Conservation (phyloP, 1,140 invertebrate genomes). For the Microvelia longipes region DNA sequence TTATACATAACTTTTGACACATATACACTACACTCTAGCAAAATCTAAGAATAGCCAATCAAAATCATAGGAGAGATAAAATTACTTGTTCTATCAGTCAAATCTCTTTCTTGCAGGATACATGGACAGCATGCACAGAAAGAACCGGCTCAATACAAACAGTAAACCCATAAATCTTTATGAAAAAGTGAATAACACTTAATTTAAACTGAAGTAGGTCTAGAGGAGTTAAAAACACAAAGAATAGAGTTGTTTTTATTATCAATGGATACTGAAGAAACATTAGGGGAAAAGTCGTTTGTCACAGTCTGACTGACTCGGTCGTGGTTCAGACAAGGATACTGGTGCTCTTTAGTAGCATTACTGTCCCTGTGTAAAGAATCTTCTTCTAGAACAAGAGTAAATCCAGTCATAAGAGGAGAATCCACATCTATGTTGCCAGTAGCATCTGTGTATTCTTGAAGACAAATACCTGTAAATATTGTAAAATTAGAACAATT, state of each 20-base stretch:
- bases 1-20: no score
- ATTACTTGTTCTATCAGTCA: neutral
- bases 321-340: neutral
- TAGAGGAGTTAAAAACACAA: neutral
- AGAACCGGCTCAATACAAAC: neutral
- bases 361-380: neutral
- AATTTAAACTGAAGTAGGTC: slow-evolving; percentile 1
- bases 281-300: neutral
- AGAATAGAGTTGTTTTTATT: neutral
- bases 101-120: neutral
- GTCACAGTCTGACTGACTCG: neutral
- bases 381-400: neutral
- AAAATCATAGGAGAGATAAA: neutral
- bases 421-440: neutral
- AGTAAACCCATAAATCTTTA: neutral
- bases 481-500: neutral
- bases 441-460: neutral
- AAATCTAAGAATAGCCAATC: neutral
- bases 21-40: neutral
- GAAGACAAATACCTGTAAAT: neutral
- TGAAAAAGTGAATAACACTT: neutral
- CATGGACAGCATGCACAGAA: no score
- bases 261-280: neutral
- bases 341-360: neutral
- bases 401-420: neutral